These are phyloP conservation scores for Proales similis DNA, from an alignment of 1,140 invertebrate species.

Conservation along the genomic window DNA sequence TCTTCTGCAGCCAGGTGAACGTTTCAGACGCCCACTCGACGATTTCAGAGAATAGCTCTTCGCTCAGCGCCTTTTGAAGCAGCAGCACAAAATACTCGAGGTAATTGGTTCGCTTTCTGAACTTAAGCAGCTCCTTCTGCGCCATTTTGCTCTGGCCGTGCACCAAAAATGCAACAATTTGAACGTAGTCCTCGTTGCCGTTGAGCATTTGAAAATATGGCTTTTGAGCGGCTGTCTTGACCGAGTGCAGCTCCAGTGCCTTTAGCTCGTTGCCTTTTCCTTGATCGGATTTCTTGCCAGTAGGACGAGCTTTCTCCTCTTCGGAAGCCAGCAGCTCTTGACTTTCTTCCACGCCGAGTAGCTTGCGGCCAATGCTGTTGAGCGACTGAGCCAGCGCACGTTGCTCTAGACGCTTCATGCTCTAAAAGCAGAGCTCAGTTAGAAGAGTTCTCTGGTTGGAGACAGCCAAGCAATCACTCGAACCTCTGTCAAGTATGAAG, in stretches of 20 bases:
- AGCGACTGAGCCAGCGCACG: constrained; percentile 45
- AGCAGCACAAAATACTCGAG: constrained; percentile 50
- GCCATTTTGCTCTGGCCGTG: constrained; percentile 19
- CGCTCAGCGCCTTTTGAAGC: constrained; percentile 49
- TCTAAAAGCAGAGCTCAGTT: constrained; percentile 39
- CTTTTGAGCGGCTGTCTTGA: constrained; percentile 41
- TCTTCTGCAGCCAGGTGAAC: constrained; percentile 46
- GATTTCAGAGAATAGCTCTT: constrained; percentile 46
- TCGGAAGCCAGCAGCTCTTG: constrained; percentile 34
- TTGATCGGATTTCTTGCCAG: constrained; percentile 41
- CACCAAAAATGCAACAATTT: constrained; percentile 15
- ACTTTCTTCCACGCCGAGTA: constrained; percentile 43
- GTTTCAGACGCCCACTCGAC: constrained; percentile 49
- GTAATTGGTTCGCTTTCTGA: constrained; percentile 46
- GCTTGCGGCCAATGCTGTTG: constrained; percentile 46
- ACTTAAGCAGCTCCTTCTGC: constrained; percentile 42
- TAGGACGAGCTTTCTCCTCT: constrained; percentile 38
- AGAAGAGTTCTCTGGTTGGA: not conserved
- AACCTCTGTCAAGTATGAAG: constrained; percentile 50
- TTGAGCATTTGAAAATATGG: constrained; percentile 21
- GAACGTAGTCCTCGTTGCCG: constrained; percentile 20
- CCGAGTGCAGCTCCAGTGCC: constrained; percentile 49
- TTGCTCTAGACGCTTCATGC: constrained; percentile 48
- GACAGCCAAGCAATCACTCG: not conserved
- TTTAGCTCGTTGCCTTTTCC: constrained; percentile 48